Percentiles rank a stretch among this genome's conserved stretches.
phyloP scores from a whole-genome alignment of 2,797 vertebrate genomes.

The Sebastes hubbsi region DNA sequence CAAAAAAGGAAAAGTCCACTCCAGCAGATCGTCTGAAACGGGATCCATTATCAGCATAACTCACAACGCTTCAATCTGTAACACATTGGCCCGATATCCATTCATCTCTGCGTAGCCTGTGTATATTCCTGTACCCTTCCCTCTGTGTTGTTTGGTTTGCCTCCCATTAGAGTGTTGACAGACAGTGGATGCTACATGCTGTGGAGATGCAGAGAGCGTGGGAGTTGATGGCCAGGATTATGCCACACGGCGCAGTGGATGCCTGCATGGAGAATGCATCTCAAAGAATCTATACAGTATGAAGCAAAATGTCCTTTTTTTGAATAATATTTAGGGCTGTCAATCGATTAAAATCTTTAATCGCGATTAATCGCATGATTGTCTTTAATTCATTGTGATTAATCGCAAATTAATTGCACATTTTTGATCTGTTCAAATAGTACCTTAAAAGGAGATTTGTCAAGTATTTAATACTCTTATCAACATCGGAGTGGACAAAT shows the following conservation, averaged over 20 bases:
- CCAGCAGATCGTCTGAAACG: background rate
- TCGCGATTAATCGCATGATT: too few relatives aligned
- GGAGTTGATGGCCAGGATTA: conserved; percentile 72
- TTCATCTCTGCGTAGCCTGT: conserved; percentile 41
- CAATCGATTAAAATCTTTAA: too few relatives aligned
- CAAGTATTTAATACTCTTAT: too few relatives aligned
- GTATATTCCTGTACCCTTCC: conserved; percentile 49
- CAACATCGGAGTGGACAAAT: too few relatives aligned
- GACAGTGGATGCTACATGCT: conserved; percentile 80
- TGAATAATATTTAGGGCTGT: background rate
- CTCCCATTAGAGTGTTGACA: conserved; percentile 77
- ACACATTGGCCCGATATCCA: conserved; percentile 25
- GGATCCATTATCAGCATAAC: conserved; percentile 21
- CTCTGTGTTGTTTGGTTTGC: conserved; percentile 70
- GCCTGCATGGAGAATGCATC: conserved; percentile 36
- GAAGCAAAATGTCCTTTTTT: background rate
- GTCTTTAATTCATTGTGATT: too few relatives aligned
- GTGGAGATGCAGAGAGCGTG: conserved; percentile 73
- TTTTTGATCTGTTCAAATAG: too few relatives aligned
- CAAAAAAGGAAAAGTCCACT: conserved; percentile 25
- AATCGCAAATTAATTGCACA: too few relatives aligned
- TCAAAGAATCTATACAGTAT: conserved; percentile 7
- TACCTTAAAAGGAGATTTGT: too few relatives aligned
- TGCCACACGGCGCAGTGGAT: conserved; percentile 52
- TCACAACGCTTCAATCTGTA: conserved; percentile 13